Evolutionary conservation across 2,888 invertebrate species (phyloP).

Genomic region (Zele albiditarsus): DNA sequence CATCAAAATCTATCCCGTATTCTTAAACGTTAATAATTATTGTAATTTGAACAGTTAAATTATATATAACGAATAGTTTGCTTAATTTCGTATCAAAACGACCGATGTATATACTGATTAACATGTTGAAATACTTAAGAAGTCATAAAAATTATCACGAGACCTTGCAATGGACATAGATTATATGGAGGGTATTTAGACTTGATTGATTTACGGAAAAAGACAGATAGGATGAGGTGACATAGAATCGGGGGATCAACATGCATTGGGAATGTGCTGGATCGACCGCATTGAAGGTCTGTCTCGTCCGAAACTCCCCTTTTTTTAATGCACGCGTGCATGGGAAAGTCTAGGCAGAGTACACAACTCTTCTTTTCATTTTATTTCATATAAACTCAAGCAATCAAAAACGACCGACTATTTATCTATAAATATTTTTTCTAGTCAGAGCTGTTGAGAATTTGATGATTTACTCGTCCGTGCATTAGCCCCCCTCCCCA

Average conservation of each 20-base stretch:
- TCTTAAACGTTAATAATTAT: too few species aligned
- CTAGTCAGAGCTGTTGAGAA: constrained; percentile 59
- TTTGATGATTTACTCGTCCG: constrained; percentile 75
- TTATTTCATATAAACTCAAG: constrained; percentile 25
- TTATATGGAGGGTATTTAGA: neutral
- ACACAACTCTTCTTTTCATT: constrained; percentile 46
- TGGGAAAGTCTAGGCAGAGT: constrained; percentile 61
- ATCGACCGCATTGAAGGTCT: constrained; percentile 52
- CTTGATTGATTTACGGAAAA: constrained; percentile 21
- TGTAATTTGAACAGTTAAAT: too few species aligned
- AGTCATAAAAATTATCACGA: too few species aligned
- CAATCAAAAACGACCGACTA: constrained; percentile 42
- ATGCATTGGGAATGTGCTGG: constrained; percentile 46
- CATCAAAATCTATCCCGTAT: too few species aligned
- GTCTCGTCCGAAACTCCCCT: constrained; percentile 62
- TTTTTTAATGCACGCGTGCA: constrained; percentile 45
- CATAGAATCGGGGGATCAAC: constrained; percentile 33
- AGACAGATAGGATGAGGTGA: constrained; percentile 34
- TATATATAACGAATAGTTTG: too few species aligned
- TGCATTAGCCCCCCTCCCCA: constrained; percentile 81
- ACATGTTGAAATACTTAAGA: too few species aligned
- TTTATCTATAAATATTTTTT: constrained; percentile 44
- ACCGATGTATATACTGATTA: too few species aligned
- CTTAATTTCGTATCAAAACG: too few species aligned
- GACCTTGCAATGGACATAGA: neutral